A percentile compares a stretch with the other conserved stretches of the same genome.
phyloP scores from a whole-genome alignment of 2,888 invertebrate species.

The Amblyjoppa fuscipennis region DNA sequence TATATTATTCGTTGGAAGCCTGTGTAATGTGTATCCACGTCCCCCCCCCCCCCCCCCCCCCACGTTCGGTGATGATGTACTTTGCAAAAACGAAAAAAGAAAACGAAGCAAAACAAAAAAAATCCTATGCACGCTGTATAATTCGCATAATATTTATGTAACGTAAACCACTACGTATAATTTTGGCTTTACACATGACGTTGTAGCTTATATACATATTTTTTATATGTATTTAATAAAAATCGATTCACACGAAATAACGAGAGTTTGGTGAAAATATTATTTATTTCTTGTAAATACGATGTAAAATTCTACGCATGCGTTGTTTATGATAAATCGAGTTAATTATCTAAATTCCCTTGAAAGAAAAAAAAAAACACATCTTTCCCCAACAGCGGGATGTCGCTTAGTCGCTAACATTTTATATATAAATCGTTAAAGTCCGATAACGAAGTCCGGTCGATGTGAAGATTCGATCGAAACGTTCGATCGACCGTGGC shows the following conservation, averaged over 20 bases:
- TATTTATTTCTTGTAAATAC: slow-evolving; percentile 73
- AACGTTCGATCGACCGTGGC: slow-evolving; percentile 39
- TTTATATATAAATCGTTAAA: slow-evolving; percentile 43
- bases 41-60: slow-evolving; percentile 16
- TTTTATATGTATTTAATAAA: slow-evolving; percentile 85
- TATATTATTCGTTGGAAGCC: slow-evolving; percentile 5
- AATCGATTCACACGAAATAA: slow-evolving; percentile 71
- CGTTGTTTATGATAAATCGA: slow-evolving; percentile 71
- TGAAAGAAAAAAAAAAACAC: slow-evolving; percentile 36
- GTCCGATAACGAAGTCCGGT: slow-evolving; percentile 26
- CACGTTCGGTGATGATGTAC: slow-evolving; percentile 47
- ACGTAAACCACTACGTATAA: slow-evolving; percentile 72
- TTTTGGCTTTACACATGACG: slow-evolving; percentile 82
- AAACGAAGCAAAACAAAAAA: slow-evolving; percentile 32
- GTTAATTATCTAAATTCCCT: slow-evolving; percentile 70
- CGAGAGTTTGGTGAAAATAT: slow-evolving; percentile 75
- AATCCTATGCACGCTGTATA: slow-evolving; percentile 63
- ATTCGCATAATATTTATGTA: slow-evolving; percentile 65
- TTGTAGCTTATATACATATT: slow-evolving; percentile 84
- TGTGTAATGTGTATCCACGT: slow-evolving; percentile 29
- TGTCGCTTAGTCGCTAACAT: slow-evolving; percentile 38
- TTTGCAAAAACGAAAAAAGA: slow-evolving; percentile 7
- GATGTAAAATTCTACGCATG: slow-evolving; percentile 74
- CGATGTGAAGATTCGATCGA: slow-evolving; percentile 57
- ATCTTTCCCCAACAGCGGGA: slow-evolving; percentile 34